Evolutionary conservation across 2,888 invertebrate species (phyloP), one percentile per base, ranked within the genome.

Genomic region (Thymelicus sylvestris): DNA sequence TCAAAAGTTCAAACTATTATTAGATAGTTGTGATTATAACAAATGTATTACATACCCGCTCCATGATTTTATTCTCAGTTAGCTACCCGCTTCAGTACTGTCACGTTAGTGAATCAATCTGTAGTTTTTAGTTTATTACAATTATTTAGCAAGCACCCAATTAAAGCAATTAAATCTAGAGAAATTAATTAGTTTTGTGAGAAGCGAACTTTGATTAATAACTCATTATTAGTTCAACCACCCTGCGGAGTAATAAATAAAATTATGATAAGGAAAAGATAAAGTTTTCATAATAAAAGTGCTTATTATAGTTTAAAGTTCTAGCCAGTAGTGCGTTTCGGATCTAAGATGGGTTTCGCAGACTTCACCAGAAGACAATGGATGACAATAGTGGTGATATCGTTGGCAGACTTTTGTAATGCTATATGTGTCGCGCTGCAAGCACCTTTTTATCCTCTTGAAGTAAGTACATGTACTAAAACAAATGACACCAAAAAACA

Each of bases 361-460:
- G 69, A 70, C 24, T 97, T 97, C 83, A 95, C 96, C 0, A 95
- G 94, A 81, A 93, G 97, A 81, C 97, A 97, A 90, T 96, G 97
- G 96, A 87, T 96, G 78, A 97, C 97, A 0, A 93, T 97, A 60
- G 92, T 96, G 52, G 96, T 97, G 63, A 97, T 97, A 83, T 96
- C 97, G 41, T 95, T 97, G 74, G 97, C 97, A 15, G 97, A 97
- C 88, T 97, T 97, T 87, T 97, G 96, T 80, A 97, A 97, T 84
- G 97, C 97, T 3, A 95, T 97, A 74, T 97, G 97, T 86, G 97
- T 97, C 1, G 97, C 97, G 0, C 88, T 97, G 2, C 97, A 97
- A 83, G 97, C 97, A 2, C 97, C 97, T 0, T 97, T 98, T 87
- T 98, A 97, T 85, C 97, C 97, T 0, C 94, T 95, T 81, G 97